Conservation (phyloP, 2,113 vertebrate genomes). For the Microtus oregoni region DNA sequence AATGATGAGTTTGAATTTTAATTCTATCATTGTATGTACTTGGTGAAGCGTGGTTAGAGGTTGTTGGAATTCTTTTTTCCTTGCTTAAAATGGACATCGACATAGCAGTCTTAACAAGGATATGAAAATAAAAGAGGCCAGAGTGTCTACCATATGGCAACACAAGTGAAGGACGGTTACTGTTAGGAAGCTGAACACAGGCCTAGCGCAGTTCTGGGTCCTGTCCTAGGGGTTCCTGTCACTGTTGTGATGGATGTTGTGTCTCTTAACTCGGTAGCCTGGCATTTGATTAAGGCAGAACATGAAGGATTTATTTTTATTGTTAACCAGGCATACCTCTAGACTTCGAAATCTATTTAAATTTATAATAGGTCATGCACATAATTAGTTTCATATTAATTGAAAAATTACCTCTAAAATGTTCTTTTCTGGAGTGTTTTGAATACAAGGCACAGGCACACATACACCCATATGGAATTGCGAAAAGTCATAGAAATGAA, state of each 20-base stretch:
- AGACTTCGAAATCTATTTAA: slow-evolving; percentile 43
- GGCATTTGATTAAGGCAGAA: neutral
- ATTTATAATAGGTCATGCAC: neutral
- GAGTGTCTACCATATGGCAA: neutral
- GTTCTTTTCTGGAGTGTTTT: slow-evolving; percentile 49
- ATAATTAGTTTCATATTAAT: neutral
- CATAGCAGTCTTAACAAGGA: neutral
- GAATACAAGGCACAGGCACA: neutral
- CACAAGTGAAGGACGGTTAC: neutral
- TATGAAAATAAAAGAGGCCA: neutral
- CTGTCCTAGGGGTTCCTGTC: neutral
- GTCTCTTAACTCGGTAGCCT: neutral
- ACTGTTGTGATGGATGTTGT: neutral
- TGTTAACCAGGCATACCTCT: neutral
- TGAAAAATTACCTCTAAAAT: neutral
- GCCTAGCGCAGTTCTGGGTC: neutral
- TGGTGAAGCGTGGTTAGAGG: neutral
- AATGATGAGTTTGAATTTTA: neutral
- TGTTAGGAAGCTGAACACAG: neutral
- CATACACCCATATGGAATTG: neutral
- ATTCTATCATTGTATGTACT: neutral
- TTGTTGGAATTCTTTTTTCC: neutral
- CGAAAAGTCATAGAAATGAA: neutral
- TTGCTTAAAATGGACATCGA: slow-evolving; percentile 12
- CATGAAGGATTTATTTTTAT: slow-evolving; percentile 28